Percentiles rank a stretch among this genome's conserved stretches.
These are phyloP conservation scores for Manduca sexta DNA, from an alignment of 1,140 invertebrate species.

Conservation along the genomic window DNA sequence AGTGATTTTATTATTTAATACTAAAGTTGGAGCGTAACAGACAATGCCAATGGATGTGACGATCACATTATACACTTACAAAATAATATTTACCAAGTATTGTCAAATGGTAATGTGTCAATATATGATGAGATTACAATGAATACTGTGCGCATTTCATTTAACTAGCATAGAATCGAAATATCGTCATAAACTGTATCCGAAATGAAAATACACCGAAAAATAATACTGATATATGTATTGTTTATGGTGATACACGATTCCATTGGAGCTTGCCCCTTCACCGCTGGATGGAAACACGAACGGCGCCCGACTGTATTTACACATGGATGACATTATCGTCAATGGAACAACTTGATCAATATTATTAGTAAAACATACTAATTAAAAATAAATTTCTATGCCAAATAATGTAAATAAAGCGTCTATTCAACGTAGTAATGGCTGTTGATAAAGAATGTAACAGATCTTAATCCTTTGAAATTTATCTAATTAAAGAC, in stretches of 20 bases:
- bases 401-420: background rate
- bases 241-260: constrained; percentile 42
- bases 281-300: constrained; percentile 38
- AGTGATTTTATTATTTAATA: constrained; percentile 68
- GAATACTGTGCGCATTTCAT: constrained; percentile 60
- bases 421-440: constrained; percentile 35
- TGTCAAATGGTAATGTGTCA: constrained; percentile 58
- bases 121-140: constrained; percentile 42
- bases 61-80: constrained; percentile 66
- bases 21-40: constrained; percentile 69
- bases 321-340: constrained; percentile 40
- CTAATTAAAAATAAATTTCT: constrained; percentile 1
- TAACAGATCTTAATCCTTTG: constrained; percentile 18
- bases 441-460: constrained; percentile 32
- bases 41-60: constrained; percentile 49
- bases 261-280: constrained; percentile 24
- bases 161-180: constrained; percentile 46
- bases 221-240: constrained; percentile 35
- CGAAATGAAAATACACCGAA: constrained; percentile 17
- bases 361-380: constrained; percentile 20
- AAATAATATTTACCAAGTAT: constrained; percentile 70
- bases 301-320: constrained; percentile 35
- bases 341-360: constrained; percentile 19
- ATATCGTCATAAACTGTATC: constrained; percentile 38
- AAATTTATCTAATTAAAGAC: too few relatives aligned